phyloP scores from a whole-genome alignment of 2,888 invertebrate species.

The Leptopterna dolabrata region DNA sequence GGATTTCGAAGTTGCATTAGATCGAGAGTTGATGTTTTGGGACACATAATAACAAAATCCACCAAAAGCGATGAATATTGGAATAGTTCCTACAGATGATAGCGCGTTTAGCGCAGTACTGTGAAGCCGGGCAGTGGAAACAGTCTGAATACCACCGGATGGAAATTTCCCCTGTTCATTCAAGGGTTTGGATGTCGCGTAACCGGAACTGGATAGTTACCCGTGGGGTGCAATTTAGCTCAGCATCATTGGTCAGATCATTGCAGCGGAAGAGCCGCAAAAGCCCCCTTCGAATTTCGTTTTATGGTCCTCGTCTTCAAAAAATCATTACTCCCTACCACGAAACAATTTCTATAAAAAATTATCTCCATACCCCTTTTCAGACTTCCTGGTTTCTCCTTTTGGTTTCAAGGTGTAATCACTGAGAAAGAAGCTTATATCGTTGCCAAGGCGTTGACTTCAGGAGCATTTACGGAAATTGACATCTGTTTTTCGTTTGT shows the following conservation, averaged over 20 bases:
- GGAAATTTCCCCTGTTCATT: background rate
- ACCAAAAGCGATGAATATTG: too few species aligned
- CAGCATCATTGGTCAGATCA: background rate
- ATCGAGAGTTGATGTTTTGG: too few species aligned
- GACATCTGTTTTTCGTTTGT: background rate
- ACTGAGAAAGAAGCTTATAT: background rate
- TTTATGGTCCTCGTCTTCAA: background rate
- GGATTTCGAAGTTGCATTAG: too few species aligned
- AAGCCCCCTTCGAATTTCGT: background rate
- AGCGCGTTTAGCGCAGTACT: background rate
- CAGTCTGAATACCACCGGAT: background rate
- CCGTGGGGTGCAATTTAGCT: background rate
- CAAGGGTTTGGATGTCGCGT: background rate
- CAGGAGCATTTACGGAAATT: background rate
- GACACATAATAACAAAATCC: too few species aligned
- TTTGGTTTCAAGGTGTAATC: background rate
- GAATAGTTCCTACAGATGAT: too few species aligned
- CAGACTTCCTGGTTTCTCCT: background rate
- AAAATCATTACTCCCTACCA: background rate
- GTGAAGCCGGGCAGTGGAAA: too few species aligned
- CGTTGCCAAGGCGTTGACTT: background rate
- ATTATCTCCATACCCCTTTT: background rate
- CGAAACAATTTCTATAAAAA: constrained; percentile 8
- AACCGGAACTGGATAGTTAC: background rate
- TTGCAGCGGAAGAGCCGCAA: background rate